phyloP scores from a whole-genome alignment of 2,888 invertebrate genomes.

The Parelbella ahira region DNA sequence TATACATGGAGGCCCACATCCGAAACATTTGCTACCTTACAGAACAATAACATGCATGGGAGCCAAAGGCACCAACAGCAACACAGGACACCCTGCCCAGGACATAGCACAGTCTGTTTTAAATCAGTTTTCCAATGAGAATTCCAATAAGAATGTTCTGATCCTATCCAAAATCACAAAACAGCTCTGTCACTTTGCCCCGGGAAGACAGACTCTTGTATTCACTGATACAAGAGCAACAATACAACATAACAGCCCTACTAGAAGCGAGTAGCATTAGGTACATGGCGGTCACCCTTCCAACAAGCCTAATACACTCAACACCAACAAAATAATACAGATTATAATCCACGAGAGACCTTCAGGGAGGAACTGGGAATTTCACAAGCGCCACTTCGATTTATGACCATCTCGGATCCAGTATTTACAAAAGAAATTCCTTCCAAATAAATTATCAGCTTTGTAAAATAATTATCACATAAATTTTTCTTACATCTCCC shows the following conservation, averaged over 20 bases:
- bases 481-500: conserved; percentile 72
- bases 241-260: conserved; percentile 70
- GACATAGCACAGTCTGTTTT: conserved; percentile 33
- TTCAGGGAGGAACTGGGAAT: conserved; percentile 36
- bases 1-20: conserved; percentile 27
- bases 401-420: conserved; percentile 37
- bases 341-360: conserved; percentile 56
- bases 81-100: conserved; percentile 31
- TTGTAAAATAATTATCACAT: conserved; percentile 80
- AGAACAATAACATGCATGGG: conserved; percentile 63
- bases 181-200: conserved; percentile 23
- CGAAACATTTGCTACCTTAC: conserved; percentile 55
- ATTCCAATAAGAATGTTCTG: conserved; percentile 45
- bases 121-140: conserved; percentile 40
- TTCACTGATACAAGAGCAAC: conserved; percentile 58
- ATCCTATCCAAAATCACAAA: conserved; percentile 29
- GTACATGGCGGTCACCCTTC: conserved; percentile 57
- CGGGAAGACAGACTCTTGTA: conserved; percentile 30
- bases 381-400: conserved; percentile 37
- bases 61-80: conserved; percentile 34
- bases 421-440: conserved; percentile 74
- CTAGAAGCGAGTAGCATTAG: conserved; percentile 68
- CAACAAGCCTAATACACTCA: conserved; percentile 58
- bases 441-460: conserved; percentile 78
- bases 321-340: conserved; percentile 51